A percentile compares a stretch with the other conserved stretches of the same genome.
These are phyloP conservation scores for Idris sp. DNA, from an alignment of 1,140 invertebrate genomes.

Conservation along the genomic window DNA sequence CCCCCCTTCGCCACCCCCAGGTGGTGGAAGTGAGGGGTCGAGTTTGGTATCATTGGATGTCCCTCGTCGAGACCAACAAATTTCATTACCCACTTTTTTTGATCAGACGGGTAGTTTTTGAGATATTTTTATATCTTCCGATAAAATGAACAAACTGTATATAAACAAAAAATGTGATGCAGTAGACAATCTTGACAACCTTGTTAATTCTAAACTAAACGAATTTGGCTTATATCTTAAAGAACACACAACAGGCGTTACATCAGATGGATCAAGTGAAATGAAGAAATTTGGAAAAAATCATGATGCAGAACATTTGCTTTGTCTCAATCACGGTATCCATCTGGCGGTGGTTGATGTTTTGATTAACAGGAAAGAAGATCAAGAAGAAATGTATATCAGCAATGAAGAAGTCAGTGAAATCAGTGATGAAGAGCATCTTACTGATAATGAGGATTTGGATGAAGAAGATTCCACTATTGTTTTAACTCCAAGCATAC, in stretches of 20 bases:
- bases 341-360: conserved; percentile 17
- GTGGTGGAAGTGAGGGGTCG: too few species aligned
- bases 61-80: too few species aligned
- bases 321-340: conserved; percentile 13
- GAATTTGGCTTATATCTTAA: conserved; percentile 3
- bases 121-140: conserved; percentile 1
- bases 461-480: too few species aligned
- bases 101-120: conserved; percentile 5
- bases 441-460: neutral
- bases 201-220: conserved; percentile 6
- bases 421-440: neutral
- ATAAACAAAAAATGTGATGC: conserved; percentile 17
- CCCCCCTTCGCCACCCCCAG: too few species aligned
- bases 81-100: too few species aligned
- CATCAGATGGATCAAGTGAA: conserved; percentile 14
- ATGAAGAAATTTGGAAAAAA: conserved; percentile 17
- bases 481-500: conserved; percentile 10
- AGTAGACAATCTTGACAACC: conserved; percentile 2
- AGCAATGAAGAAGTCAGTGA: neutral
- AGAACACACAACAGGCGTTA: conserved; percentile 6
- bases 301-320: conserved; percentile 4
- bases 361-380: conserved; percentile 9
- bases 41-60: too few species aligned
- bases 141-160: too few species aligned
- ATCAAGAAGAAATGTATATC: neutral